Conservation (phyloP, 2,797 vertebrate species). For the Heliangelus exortis region DNA sequence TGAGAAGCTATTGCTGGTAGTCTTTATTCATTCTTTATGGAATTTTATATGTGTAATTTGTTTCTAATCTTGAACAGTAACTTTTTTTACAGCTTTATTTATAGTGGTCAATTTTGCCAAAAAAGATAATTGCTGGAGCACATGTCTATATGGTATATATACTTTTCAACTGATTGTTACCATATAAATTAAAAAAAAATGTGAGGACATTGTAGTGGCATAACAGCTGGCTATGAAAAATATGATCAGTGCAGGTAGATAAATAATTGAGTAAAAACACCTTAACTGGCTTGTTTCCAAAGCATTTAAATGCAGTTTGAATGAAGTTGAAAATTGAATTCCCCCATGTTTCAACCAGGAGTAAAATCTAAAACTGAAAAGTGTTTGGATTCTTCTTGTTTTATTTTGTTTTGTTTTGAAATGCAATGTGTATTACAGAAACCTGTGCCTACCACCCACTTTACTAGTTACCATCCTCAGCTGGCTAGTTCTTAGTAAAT, state of each 20-base stretch:
- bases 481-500: neutral
- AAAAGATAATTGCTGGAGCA: neutral
- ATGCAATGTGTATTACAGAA: neutral
- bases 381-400: neutral
- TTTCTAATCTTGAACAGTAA: slow-evolving; percentile 27
- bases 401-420: neutral
- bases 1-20: neutral
- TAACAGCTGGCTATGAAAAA: neutral
- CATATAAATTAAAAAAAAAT: neutral
- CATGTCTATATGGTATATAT: neutral
- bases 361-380: neutral
- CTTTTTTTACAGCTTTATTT: slow-evolving; percentile 24
- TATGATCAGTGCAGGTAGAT: neutral
- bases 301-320: neutral
- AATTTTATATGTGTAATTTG: slow-evolving; percentile 13
- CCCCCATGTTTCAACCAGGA: neutral
- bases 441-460: neutral
- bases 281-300: neutral
- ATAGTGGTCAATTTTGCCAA: neutral
- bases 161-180: neutral
- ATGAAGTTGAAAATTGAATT: neutral
- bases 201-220: neutral
- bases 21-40: slow-evolving; percentile 25
- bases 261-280: neutral
- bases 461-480: neutral